Conservation (phyloP, 1,140 invertebrate species). For the Cataglyphis hispanica region DNA sequence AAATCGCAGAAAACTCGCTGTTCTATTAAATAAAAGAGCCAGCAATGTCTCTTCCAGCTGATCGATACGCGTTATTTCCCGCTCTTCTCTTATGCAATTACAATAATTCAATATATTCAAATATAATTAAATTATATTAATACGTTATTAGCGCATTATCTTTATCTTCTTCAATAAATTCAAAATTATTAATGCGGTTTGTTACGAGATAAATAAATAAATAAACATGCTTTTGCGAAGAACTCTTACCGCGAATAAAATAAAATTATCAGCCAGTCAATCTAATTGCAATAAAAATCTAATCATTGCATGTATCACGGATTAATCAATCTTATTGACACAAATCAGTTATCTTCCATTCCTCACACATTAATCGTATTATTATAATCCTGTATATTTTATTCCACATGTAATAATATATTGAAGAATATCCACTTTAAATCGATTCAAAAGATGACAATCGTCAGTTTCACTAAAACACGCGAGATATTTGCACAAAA, state of each 20-base stretch:
- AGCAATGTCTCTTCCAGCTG: neutral
- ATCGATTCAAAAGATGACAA: neutral
- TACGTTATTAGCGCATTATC: neutral
- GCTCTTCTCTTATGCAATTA: neutral
- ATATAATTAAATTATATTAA: neutral
- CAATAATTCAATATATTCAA: neutral
- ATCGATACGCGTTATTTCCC: neutral
- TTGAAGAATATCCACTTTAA: conserved; percentile 12
- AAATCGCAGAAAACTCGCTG: neutral
- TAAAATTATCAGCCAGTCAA: neutral
- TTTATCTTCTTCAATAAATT: neutral
- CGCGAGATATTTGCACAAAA: neutral
- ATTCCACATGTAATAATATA: neutral
- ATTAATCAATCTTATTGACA: neutral
- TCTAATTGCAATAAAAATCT: neutral
- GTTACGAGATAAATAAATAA: neutral
- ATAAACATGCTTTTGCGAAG: neutral
- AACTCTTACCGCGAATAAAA: neutral
- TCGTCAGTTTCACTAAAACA: neutral
- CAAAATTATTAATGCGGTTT: neutral
- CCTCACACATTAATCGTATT: neutral
- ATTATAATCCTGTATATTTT: neutral
- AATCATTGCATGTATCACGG: neutral
- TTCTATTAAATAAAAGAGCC: neutral
- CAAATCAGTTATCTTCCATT: neutral